A percentile compares a stretch with the other conserved stretches of the same genome.
phyloP scores from a whole-genome alignment of 1,140 invertebrate genomes.

The Zaprionus africanus region DNA sequence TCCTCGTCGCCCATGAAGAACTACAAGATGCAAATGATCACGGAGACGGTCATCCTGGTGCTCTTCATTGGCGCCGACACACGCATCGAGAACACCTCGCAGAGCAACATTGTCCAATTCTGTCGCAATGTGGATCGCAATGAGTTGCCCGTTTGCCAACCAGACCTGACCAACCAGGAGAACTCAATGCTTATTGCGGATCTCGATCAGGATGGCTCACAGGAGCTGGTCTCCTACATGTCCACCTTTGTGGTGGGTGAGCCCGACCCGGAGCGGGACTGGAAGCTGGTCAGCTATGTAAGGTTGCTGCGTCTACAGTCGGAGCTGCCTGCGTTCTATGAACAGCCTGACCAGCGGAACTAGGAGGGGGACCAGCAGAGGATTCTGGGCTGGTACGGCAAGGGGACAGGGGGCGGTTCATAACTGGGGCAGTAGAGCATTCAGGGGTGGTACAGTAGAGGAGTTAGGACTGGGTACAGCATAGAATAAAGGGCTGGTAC shows the following conservation, averaged over 20 bases:
- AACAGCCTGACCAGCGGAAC: constrained; percentile 58
- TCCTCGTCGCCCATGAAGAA: constrained; percentile 38
- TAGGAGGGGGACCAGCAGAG: constrained; percentile 67
- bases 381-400: neutral
- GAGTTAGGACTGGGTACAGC: no score
- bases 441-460: no score
- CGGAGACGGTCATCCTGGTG: constrained; percentile 90
- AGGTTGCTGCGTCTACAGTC: constrained; percentile 88
- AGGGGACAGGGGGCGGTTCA: neutral
- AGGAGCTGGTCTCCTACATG: constrained; percentile 90
- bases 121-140: constrained; percentile 86
- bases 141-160: constrained; percentile 87
- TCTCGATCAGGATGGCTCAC: constrained; percentile 89
- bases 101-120: constrained; percentile 89
- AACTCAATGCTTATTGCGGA: constrained; percentile 89
- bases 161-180: constrained; percentile 89
- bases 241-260: constrained; percentile 87
- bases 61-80: constrained; percentile 90
- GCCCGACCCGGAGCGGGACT: constrained; percentile 81
- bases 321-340: constrained; percentile 88
- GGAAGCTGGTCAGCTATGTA: constrained; percentile 87
- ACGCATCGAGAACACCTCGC: constrained; percentile 90
- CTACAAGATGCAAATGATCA: constrained; percentile 85
- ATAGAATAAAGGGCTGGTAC: neutral
- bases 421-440: neutral